phyloP scores from a whole-genome alignment of 2,113 vertebrate genomes.

The Struthio camelus region DNA sequence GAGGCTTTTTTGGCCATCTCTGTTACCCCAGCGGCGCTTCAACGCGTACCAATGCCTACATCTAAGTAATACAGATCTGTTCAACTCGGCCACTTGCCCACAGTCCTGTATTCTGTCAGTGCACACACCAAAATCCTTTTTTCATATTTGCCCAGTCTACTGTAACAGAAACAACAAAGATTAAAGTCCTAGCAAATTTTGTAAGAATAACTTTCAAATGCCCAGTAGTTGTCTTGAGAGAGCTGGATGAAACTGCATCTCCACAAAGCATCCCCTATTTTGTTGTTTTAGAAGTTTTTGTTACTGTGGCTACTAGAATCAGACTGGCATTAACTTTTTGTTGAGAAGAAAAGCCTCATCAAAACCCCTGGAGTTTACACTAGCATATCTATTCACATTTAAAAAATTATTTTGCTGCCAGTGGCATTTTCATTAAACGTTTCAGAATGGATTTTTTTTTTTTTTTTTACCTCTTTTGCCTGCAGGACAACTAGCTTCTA shows the following conservation, averaged over 20 bases:
- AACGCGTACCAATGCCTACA: too few species aligned
- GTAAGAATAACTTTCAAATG: neutral
- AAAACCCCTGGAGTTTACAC: neutral
- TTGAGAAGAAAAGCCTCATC: neutral
- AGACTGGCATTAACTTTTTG: neutral
- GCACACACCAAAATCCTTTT: neutral
- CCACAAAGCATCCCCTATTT: too few species aligned
- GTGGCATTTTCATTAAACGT: neutral
- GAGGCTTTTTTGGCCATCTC: neutral
- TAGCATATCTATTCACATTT: rapidly evolving
- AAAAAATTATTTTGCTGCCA: rapidly evolving
- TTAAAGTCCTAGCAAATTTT: neutral
- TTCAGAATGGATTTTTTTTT: rapidly evolving
- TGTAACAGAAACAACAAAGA: neutral
- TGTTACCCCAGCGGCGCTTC: too few species aligned
- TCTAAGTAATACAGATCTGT: too few species aligned
- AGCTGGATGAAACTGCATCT: neutral
- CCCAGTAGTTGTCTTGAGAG: rapidly evolving
- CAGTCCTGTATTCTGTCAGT: neutral
- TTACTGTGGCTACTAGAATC: rapidly evolving
- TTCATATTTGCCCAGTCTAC: rapidly evolving
- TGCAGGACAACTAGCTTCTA: neutral
- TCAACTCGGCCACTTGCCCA: rapidly evolving
- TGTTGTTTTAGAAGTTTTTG: rapidly evolving
- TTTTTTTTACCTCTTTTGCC: neutral